A percentile compares a stretch with the other conserved stretches of the same genome.
Conservation (phyloP, 2,113 vertebrate genomes). For the Salminus brasiliensis region DNA sequence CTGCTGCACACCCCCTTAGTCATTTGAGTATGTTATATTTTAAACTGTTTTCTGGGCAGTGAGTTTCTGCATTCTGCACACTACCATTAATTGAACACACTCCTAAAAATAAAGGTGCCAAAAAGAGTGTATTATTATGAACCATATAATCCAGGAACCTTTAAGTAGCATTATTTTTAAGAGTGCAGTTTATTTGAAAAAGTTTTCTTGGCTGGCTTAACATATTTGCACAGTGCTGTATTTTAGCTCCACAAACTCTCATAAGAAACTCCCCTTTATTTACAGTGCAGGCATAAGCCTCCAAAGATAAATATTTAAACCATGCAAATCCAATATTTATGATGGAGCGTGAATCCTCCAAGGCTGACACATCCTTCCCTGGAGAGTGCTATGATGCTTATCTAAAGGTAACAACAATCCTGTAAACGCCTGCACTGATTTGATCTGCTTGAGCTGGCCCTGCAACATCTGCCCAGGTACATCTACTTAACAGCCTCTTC, state of each 20-base stretch:
- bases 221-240: background rate
- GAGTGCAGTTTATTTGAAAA: background rate
- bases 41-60: background rate
- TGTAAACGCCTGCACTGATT: background rate
- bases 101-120: no score
- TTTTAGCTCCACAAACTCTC: no score
- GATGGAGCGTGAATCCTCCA: background rate
- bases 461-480: background rate
- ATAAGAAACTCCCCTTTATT: background rate
- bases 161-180: background rate
- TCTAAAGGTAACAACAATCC: background rate
- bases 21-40: no score
- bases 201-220: background rate
- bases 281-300: background rate
- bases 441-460: background rate
- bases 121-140: no score
- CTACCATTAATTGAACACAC: no score
- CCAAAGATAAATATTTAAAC: conserved; percentile 29
- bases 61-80: no score
- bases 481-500: background rate
- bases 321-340: conserved; percentile 33
- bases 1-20: no score
- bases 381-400: background rate
- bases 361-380: conserved; percentile 18
- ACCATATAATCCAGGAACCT: background rate